Evolutionary conservation across 2,113 vertebrate species (phyloP), one percentile per base, ranked within the genome.

Genomic region (Hypomesus transpacificus): DNA sequence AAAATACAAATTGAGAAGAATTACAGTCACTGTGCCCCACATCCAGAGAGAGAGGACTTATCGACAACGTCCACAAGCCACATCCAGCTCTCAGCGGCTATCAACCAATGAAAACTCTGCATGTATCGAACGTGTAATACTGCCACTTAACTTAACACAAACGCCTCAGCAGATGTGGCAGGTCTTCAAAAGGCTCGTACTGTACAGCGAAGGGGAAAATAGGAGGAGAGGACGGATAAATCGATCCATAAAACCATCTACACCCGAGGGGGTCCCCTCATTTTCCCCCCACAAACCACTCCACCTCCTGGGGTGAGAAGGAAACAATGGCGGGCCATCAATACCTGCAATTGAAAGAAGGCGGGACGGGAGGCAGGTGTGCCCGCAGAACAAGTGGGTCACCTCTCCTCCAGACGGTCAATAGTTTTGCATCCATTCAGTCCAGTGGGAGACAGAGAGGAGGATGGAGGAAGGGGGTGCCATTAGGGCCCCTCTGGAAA

Each of bases 351-450:
- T 91, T 90, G 86, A 68, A 69, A 78, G 70, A 84, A 82, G 82
- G 73, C 65, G 84, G 82, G 74, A 63, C 84, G 80, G 77, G 76
- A 65, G 83, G 73, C 81, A 75, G 16, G 64, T 76, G 20, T 77
- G 73, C 77, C 67, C 83, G 81, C 62, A 76, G 76, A 61, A 63
- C 77, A 82, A 85, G 87, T 68, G 80, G 85, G 83, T 86, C 86
- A 85, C 80, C 81, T 82, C 87, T 86, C 80, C 73, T 84, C 80
- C 80, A 87, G 83, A 84, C 86, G 65, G 80, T 82, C 81, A 90
- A 92, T 89, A 85, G 82, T 85, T 87, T 91, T 87, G 85, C 90
- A 88, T 89, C 90, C 87, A 90, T 91, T 89, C 81, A 82, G 78
- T 87, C 74, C 88, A 66, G 88, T 88, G 80, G 90, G 89, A 84